These are phyloP conservation scores for Drosophila azteca DNA, from an alignment of 1,140 invertebrate genomes.

Conservation along the genomic window DNA sequence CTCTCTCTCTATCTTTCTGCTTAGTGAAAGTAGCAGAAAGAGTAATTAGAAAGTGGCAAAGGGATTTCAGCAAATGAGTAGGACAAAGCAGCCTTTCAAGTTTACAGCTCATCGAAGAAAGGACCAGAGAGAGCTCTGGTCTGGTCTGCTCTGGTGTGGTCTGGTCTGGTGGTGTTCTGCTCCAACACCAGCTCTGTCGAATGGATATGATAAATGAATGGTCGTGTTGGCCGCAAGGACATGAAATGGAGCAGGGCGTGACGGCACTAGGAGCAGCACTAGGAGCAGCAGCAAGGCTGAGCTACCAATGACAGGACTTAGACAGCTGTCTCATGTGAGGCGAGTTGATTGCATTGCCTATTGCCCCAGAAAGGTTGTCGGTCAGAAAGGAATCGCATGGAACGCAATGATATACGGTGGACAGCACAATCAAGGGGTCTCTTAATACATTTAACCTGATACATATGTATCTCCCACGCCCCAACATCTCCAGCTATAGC, in stretches of 20 bases:
- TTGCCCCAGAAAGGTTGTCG: background rate
- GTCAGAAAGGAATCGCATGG: background rate
- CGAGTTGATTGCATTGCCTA: constrained; percentile 50
- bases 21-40: constrained; percentile 1
- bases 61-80: constrained; percentile 1
- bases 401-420: background rate
- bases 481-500: too few species aligned
- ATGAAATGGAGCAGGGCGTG: constrained; percentile 2
- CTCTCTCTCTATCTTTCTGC: too few species aligned
- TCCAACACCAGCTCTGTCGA: constrained; percentile 17
- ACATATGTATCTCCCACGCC: background rate
- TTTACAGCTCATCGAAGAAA: background rate
- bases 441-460: constrained; percentile 41
- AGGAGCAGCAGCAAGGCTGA: background rate
- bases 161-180: background rate
- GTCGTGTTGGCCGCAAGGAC: constrained; percentile 31
- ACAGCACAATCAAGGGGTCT: background rate
- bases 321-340: constrained; percentile 21
- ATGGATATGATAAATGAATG: constrained; percentile 46
- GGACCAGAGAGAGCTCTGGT: background rate
- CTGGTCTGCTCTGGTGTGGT: too few species aligned
- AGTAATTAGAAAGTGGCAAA: constrained; percentile 30
- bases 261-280: too few species aligned
- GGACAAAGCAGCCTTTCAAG: constrained; percentile 25
- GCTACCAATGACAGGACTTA: constrained; percentile 4